phyloP scores from a whole-genome alignment of 1,140 invertebrate genomes.

The Microplitis demolitor region DNA sequence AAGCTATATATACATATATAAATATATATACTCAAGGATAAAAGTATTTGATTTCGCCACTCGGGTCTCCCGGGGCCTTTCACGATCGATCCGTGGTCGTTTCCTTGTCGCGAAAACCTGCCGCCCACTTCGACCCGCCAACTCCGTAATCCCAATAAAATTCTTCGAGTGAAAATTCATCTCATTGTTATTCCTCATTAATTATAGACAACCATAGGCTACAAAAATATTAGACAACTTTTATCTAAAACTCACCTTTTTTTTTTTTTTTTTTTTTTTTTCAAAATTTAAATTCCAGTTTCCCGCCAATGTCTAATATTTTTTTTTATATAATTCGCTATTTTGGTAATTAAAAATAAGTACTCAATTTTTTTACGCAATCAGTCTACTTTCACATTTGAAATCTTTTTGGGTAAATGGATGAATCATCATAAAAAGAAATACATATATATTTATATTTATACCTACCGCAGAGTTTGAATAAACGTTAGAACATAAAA shows the following conservation, averaged over 20 bases:
- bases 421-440: not conserved
- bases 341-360: not conserved
- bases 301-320: too few relatives aligned
- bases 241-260: too few relatives aligned
- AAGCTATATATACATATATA: not conserved
- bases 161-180: not conserved
- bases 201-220: too few relatives aligned
- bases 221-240: too few relatives aligned
- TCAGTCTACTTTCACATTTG: not conserved
- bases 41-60: not conserved
- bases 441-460: not conserved
- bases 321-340: not conserved
- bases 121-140: not conserved
- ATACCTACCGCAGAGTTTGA: not conserved
- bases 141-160: not conserved
- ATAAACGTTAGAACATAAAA: too few relatives aligned
- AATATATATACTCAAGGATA: not conserved
- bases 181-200: not conserved
- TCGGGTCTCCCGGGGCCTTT: not conserved
- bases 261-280: too few relatives aligned
- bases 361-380: not conserved
- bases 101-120: slow-evolving; percentile 4
- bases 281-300: too few relatives aligned
- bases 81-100: not conserved
- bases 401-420: not conserved